phyloP scores from a whole-genome alignment of 1,140 invertebrate species.

The Drosophila pectinifera region DNA sequence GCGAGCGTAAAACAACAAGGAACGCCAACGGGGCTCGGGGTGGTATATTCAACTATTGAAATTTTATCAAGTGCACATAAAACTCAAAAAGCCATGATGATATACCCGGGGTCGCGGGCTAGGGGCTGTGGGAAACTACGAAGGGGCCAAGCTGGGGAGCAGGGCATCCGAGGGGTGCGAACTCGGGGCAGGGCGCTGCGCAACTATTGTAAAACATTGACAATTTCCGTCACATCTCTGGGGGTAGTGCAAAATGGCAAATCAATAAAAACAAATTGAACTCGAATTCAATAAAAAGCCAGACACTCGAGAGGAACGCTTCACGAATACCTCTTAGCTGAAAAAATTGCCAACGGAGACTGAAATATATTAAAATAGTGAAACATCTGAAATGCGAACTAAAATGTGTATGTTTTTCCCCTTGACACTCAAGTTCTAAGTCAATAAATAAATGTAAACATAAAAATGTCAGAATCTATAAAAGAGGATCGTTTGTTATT shows the following conservation, averaged over 20 bases:
- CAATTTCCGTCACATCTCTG: constrained; percentile 84
- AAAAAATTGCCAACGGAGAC: neutral
- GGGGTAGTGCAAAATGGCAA: constrained; percentile 81
- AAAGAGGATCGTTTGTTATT: too few relatives aligned
- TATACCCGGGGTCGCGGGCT: constrained; percentile 37
- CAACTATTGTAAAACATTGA: constrained; percentile 84
- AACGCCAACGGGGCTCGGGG: neutral
- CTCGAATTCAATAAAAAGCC: constrained; percentile 83
- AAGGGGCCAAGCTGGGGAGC: neutral
- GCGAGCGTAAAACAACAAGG: constrained; percentile 71
- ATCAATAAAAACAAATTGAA: constrained; percentile 85
- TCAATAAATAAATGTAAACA: neutral
- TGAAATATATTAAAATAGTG: constrained; percentile 2
- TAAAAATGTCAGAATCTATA: too few relatives aligned
- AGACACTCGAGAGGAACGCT: constrained; percentile 21
- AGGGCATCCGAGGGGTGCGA: neutral
- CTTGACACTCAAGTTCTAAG: too few relatives aligned
- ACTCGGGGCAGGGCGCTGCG: constrained; percentile 16
- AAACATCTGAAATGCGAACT: neutral
- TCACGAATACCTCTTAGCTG: constrained; percentile 17
- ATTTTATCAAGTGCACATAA: constrained; percentile 83
- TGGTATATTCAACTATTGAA: constrained; percentile 68
- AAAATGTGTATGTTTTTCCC: too few relatives aligned
- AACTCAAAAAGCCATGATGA: constrained; percentile 82
- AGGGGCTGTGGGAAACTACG: neutral